Evolutionary conservation across 2,113 vertebrate species (phyloP).

Genomic region (Caracal caracal): DNA sequence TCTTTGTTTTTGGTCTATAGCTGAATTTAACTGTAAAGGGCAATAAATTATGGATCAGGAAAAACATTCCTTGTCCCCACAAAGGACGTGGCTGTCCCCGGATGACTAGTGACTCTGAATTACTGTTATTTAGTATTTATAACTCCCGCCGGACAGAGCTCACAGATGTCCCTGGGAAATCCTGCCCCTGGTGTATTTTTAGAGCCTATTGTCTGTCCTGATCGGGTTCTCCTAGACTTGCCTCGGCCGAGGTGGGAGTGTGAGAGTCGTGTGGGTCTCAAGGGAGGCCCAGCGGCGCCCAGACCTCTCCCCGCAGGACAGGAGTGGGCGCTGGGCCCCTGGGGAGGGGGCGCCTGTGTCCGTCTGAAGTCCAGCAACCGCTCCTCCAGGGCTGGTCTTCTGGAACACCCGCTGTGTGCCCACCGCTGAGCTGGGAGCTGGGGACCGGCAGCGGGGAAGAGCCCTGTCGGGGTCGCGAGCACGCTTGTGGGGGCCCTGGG

Average conservation of each 20-base stretch:
- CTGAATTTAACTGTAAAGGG: slow-evolving; percentile 67
- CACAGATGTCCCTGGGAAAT: slow-evolving; percentile 80
- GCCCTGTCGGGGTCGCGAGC: background rate
- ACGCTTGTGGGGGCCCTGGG: background rate
- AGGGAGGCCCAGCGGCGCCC: background rate
- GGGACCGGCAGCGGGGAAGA: rapidly evolving
- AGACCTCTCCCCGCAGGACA: background rate
- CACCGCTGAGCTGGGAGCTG: background rate
- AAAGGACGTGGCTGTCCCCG: slow-evolving; percentile 67
- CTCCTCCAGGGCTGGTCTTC: background rate
- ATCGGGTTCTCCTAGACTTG: background rate
- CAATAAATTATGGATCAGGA: slow-evolving; percentile 42
- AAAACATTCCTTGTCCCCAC: slow-evolving; percentile 65
- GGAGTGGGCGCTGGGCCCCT: no score
- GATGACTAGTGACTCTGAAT: slow-evolving; percentile 59
- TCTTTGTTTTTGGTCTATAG: background rate
- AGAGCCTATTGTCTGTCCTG: slow-evolving; percentile 84
- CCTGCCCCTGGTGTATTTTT: slow-evolving; percentile 85
- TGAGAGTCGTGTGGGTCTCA: background rate
- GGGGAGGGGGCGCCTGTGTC: background rate
- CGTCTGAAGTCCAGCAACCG: rapidly evolving
- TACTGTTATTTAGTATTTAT: slow-evolving; percentile 82
- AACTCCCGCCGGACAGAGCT: slow-evolving; percentile 75
- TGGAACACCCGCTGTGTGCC: background rate
- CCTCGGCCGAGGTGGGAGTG: background rate